phyloP scores from a whole-genome alignment of 1,140 invertebrate genomes.

The Drosophila parvula region DNA sequence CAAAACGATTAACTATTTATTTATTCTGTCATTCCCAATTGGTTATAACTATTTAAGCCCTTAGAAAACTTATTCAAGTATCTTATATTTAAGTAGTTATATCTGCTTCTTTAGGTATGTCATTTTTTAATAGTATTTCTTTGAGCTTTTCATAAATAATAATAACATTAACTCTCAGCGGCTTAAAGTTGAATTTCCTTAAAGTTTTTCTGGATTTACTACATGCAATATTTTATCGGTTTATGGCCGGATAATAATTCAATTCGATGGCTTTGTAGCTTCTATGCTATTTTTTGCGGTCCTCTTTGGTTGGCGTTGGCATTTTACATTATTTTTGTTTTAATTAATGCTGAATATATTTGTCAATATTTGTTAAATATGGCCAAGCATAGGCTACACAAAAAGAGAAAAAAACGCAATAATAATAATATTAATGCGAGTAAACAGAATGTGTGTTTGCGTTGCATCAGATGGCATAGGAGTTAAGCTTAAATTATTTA shows the following conservation, averaged over 20 bases:
- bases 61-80: too few species aligned
- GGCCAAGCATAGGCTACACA: conserved; percentile 9
- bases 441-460: conserved; percentile 55
- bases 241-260: conserved; percentile 33
- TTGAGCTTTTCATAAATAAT: neutral
- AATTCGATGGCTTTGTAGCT: conserved; percentile 14
- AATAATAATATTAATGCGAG: conserved; percentile 48
- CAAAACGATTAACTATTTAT: neutral
- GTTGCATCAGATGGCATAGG: conserved; percentile 31
- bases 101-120: neutral
- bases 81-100: neutral
- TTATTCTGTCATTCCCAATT: neutral
- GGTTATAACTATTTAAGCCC: too few species aligned
- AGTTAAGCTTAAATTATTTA: conserved; percentile 58
- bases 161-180: neutral
- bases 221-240: conserved; percentile 7
- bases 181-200: neutral
- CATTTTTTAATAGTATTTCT: neutral
- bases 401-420: conserved; percentile 9
- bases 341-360: conserved; percentile 69
- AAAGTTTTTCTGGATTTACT: conserved; percentile 5
- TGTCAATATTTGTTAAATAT: conserved; percentile 60
- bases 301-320: conserved; percentile 1
- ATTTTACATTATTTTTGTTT: conserved; percentile 53
- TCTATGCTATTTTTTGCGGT: conserved; percentile 24